Base-by-base conservation (phyloP, 2,797 vertebrate genomes). In the Sebastes iracundus region DNA sequence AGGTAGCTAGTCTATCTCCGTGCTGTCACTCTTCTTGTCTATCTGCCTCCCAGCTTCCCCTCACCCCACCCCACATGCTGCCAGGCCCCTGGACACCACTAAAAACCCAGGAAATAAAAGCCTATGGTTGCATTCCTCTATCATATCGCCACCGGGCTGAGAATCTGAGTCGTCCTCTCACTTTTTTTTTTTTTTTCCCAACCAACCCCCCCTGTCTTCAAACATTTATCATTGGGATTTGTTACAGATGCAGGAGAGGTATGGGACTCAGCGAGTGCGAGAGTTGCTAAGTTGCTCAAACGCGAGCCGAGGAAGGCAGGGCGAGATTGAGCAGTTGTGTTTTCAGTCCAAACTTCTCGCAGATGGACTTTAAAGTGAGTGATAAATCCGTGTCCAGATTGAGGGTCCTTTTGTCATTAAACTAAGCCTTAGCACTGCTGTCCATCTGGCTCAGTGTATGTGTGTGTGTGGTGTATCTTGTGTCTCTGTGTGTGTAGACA, bases 361-460 rank as follows among this genome's bases (percentile, higher is more conserved):
- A 96, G 94, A 96, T 95, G 94, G 94, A 95, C 93, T 95, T 95
- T 95, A 94, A 95, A 94, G 92, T 94, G 90, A 94, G 92, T 92
- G 94, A 94, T 94, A 95, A 96, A 96, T 95, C 94, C 88, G 84
- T 90, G 92, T 95, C 93, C 93, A 96, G 94, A 95, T 95, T 94
- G 93, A 95, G 93, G 92, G 93, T 92, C 95, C 93, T 95, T 95
- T 95, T 96, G 94, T 95, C 94, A 94, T 95, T 95, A 94, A 95
- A 95, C 94, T 94, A 95, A 95, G 94, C 94, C 90, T 95, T 93
- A 92, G 93, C 90, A 84, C 93, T 94, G 93, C 92, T 93, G 94
- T 94, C 95, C 95, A 96, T 96, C 95, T 95, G 95, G 93, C 93
- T 90, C 82, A 52, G 81, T 75, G 83, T 84, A 63, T 86, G 85